These are phyloP conservation scores for Varroa destructor DNA, from an alignment of 1,140 invertebrate genomes.

Conservation along the genomic window DNA sequence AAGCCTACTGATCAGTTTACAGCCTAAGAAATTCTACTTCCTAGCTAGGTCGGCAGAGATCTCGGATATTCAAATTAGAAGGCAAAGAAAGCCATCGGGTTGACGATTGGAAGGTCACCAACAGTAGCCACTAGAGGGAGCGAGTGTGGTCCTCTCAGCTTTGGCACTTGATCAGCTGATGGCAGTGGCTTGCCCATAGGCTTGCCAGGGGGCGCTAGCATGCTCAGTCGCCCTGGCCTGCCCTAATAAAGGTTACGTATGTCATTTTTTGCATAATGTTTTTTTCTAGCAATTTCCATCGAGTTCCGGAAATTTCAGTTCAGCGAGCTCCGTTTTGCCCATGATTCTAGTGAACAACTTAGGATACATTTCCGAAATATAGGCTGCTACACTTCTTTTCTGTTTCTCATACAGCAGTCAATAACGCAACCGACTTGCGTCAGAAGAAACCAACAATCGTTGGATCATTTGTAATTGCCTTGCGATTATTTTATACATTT, in stretches of 20 bases:
- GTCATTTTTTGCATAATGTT: neutral
- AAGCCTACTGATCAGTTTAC: too few species aligned
- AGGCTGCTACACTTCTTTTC: neutral
- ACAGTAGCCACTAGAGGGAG: neutral
- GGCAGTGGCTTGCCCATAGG: too few species aligned
- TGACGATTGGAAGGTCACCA: neutral
- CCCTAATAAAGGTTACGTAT: constrained; percentile 22
- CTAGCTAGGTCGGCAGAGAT: too few species aligned
- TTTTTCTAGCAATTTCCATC: neutral
- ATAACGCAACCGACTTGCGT: neutral
- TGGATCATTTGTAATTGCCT: neutral
- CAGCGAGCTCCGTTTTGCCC: neutral
- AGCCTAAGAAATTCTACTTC: too few species aligned
- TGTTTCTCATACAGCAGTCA: neutral
- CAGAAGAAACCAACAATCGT: neutral
- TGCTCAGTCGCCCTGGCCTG: constrained; percentile 2
- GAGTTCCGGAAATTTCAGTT: neutral
- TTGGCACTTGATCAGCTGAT: neutral
- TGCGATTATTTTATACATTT: too few species aligned
- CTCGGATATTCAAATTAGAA: too few species aligned
- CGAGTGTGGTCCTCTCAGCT: neutral
- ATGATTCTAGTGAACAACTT: neutral
- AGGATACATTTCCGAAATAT: neutral
- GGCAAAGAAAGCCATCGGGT: too few species aligned
- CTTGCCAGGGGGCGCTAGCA: neutral